phyloP scores from a whole-genome alignment of 2,888 invertebrate species.

The Chrysolina haemoptera region DNA sequence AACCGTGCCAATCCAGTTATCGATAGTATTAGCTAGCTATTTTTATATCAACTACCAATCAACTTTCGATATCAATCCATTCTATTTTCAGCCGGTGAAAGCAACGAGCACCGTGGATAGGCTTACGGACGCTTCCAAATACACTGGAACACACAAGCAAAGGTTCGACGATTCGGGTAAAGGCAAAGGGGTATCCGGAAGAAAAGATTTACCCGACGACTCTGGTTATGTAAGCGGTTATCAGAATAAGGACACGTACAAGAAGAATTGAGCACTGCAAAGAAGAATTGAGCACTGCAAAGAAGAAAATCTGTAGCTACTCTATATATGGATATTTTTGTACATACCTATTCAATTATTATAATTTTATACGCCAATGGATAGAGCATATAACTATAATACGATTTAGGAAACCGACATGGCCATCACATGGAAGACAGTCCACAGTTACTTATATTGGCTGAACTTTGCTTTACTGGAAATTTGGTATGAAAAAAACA shows the following conservation, averaged over 20 bases:
- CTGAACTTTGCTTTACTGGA: too few relatives aligned
- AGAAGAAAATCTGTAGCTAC: neutral
- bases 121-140: slow-evolving; percentile 88
- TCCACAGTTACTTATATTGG: too few relatives aligned
- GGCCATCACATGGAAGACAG: too few relatives aligned
- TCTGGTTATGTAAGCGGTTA: slow-evolving; percentile 90
- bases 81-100: slow-evolving; percentile 62
- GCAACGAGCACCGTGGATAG: slow-evolving; percentile 77
- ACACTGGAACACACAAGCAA: slow-evolving; percentile 90
- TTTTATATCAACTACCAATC: neutral
- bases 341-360: slow-evolving; percentile 14
- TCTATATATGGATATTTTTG: slow-evolving; percentile 8
- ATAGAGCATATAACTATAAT: too few relatives aligned
- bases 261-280: slow-evolving; percentile 67
- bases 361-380: neutral
- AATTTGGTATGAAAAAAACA: too few relatives aligned
- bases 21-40: neutral
- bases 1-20: neutral
- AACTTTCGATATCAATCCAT: slow-evolving; percentile 25
- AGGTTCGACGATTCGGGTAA: slow-evolving; percentile 89
- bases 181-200: slow-evolving; percentile 88
- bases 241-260: slow-evolving; percentile 86
- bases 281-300: too few relatives aligned
- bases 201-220: slow-evolving; percentile 77
- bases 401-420: too few relatives aligned